Percentiles rank a stretch among this genome's conserved stretches.
phyloP scores from a whole-genome alignment of 1,140 invertebrate genomes.

The Habropoda laboriosa region DNA sequence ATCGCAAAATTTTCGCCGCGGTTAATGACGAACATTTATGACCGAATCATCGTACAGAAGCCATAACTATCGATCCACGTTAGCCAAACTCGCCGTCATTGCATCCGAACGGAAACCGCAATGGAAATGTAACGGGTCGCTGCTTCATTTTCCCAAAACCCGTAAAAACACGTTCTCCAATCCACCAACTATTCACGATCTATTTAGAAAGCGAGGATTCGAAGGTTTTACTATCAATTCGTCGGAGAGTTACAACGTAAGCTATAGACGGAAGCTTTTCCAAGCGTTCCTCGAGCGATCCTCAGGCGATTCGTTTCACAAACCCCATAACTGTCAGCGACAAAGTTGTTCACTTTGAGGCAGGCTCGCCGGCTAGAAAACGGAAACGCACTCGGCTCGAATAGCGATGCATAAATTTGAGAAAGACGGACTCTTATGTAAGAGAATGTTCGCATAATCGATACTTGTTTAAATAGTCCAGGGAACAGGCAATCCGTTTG shows the following conservation, averaged over 20 bases:
- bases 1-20: neutral
- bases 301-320: neutral
- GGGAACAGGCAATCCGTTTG: neutral
- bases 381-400: neutral
- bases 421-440: neutral
- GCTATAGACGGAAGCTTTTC: neutral
- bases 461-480: neutral
- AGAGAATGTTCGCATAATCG: neutral
- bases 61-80: slow-evolving; percentile 23
- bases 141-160: slow-evolving; percentile 49
- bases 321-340: neutral
- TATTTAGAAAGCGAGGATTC: too few species aligned
- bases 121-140: slow-evolving; percentile 35
- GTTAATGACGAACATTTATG: slow-evolving; percentile 1
- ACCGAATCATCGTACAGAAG: slow-evolving; percentile 13
- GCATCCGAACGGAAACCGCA: slow-evolving; percentile 33
- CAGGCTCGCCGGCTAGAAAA: neutral
- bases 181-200: neutral
- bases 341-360: neutral
- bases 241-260: slow-evolving; percentile 13
- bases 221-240: slow-evolving; percentile 33
- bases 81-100: neutral
- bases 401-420: neutral
- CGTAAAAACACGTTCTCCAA: neutral
- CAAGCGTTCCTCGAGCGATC: neutral